Evolutionary conservation across 2,797 vertebrate genomes (phyloP).

Genomic region (Austrolebias charrua): DNA sequence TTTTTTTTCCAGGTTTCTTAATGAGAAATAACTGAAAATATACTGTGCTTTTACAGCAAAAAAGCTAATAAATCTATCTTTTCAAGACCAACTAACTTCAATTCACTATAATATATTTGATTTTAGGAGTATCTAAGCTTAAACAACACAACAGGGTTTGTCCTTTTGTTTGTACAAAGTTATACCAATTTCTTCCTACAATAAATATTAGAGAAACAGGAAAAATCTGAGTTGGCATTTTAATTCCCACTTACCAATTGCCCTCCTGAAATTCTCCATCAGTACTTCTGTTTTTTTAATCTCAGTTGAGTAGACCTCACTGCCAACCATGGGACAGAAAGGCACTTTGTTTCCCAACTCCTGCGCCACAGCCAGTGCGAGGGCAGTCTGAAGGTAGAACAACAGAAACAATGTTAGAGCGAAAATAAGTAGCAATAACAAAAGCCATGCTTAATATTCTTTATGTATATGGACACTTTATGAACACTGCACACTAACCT

Average conservation of each 20-base stretch:
- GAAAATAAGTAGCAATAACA: background rate
- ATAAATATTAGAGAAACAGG: background rate
- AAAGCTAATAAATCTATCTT: too few relatives aligned
- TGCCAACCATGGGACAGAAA: constrained; percentile 99
- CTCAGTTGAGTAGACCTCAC: constrained; percentile 97
- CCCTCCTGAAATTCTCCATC: constrained; percentile 98
- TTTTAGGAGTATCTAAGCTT: background rate
- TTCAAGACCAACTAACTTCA: background rate
- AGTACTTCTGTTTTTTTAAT: constrained; percentile 99
- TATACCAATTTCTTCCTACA: too few relatives aligned
- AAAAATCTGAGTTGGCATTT: background rate
- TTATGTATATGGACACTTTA: background rate
- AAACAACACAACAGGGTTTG: too few relatives aligned
- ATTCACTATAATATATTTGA: background rate
- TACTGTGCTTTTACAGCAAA: background rate
- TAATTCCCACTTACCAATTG: constrained; percentile 86
- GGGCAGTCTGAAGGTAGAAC: constrained; percentile 83
- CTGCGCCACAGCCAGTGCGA: constrained; percentile 95
- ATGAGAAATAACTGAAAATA: background rate
- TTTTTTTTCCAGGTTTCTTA: background rate
- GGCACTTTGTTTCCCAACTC: constrained; percentile 98
- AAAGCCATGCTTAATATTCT: background rate
- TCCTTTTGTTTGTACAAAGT: background rate
- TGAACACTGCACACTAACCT: constrained; percentile 76
- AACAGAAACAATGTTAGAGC: background rate